Conservation (phyloP, 2,113 vertebrate species). For the Silurus asotus region DNA sequence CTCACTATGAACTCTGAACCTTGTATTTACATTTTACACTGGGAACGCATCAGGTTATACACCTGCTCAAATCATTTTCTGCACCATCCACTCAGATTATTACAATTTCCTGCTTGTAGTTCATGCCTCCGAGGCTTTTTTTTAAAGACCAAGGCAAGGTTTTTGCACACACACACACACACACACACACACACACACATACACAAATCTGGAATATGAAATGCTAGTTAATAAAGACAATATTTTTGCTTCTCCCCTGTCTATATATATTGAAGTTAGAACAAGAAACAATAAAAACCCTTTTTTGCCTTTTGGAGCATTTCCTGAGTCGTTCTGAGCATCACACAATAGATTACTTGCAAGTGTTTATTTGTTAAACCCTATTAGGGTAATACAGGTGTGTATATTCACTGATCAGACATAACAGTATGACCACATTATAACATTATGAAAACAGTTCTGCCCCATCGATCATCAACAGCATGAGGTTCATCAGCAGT, state of each 20-base stretch:
- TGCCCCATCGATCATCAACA: too few relatives aligned
- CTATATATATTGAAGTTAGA: neutral
- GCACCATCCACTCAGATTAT: too few relatives aligned
- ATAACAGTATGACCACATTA: too few relatives aligned
- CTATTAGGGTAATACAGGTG: too few relatives aligned
- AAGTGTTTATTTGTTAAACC: too few relatives aligned
- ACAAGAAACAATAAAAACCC: too few relatives aligned
- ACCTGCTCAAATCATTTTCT: neutral
- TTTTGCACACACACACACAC: neutral
- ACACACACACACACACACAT: neutral
- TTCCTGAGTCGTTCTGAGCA: too few relatives aligned
- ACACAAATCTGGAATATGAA: neutral
- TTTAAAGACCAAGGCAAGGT: neutral
- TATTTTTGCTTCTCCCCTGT: neutral
- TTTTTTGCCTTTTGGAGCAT: too few relatives aligned
- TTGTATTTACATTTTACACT: neutral
- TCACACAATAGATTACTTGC: too few relatives aligned
- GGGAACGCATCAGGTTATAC: neutral
- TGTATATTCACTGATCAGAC: too few relatives aligned
- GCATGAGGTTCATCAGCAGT: too few relatives aligned
- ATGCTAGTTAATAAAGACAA: neutral
- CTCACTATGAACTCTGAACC: neutral
- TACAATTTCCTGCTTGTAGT: neutral
- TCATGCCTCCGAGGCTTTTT: neutral
- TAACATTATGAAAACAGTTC: too few relatives aligned